Conservation (phyloP, 1,140 invertebrate genomes). For the Wiebesia pumilae region DNA sequence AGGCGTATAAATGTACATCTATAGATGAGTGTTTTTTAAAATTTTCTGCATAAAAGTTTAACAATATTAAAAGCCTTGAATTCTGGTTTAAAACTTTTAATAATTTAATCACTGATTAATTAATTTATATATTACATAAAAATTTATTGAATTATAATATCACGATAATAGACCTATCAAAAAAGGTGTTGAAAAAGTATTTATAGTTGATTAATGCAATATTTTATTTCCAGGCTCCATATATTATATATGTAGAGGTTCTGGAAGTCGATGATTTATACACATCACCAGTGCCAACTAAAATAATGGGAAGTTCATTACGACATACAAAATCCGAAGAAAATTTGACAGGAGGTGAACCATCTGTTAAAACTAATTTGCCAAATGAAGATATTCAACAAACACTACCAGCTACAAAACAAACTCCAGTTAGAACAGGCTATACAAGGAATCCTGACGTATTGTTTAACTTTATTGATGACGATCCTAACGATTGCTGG, state of each 20-base stretch:
- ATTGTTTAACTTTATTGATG: constrained; percentile 73
- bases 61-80: no score
- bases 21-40: no score
- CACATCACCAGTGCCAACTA: constrained; percentile 85
- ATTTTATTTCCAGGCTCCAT: constrained; percentile 86
- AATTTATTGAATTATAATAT: no score
- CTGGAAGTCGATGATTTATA: constrained; percentile 93
- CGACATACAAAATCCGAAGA: constrained; percentile 96
- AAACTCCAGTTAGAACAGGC: constrained; percentile 67
- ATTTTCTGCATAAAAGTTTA: no score
- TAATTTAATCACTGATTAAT: no score
- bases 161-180: not conserved
- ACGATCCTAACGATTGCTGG: constrained; percentile 87
- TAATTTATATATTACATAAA: no score
- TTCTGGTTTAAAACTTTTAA: no score
- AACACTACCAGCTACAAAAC: constrained; percentile 60
- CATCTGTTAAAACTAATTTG: constrained; percentile 63
- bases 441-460: constrained; percentile 65
- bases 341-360: constrained; percentile 80
- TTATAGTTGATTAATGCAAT: not conserved
- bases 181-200: not conserved
- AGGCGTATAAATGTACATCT: not conserved
- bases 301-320: constrained; percentile 85
- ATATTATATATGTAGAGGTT: constrained; percentile 98
- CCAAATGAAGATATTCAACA: constrained; percentile 61